Evolutionary conservation across 1,140 invertebrate genomes (phyloP), one percentile per base, ranked within the genome.

Genomic region (Cydia strobilella): DNA sequence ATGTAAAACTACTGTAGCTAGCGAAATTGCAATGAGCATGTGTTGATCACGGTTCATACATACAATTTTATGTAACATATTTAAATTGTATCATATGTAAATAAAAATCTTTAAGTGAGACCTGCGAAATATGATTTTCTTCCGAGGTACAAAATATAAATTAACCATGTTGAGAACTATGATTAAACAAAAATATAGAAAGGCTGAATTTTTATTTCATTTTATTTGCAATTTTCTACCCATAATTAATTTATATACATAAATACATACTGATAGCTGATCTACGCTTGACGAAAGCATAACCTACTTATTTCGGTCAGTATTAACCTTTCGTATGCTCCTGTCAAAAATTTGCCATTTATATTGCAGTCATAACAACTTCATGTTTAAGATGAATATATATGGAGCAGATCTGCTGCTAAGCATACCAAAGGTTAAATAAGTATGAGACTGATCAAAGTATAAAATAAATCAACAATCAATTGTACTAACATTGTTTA

Each of bases 141-240:
- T 93, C 90, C 88, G 89, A 93, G 90, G 90, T 91, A 93, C 90
- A 93, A 93, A 91, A 88, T 89, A 91, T 87, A 84, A 91, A 89
- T 88, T 91, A 93, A 90, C 90, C 90, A 93, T 93, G 90, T 93
- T 93, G 89, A 93, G 88, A 87, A 90, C 85, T 92, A 92, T 86
- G 85, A 92, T 92, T 91, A 92, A 92, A 91, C 54, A 85, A 90
- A 92, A 86, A 86, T 89, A 86, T 84, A 86, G 82, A 88, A 86
- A 59, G n/a, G 48, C 45, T 59, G 31, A 31, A 27, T 51, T 77
- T 77, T 74, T 74, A 74, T 74, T 77, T 74, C 25, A 59, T 23
- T 65, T 66, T 65, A 18, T 69, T 69, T 69, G 65, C 65, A 18
- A 39, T 23, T 59, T 23, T 12, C 54, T 59, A 59, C 54, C 54